A percentile compares a stretch with the other conserved stretches of the same genome.
Evolutionary conservation across 2,797 vertebrate species (phyloP).

Genomic region (Fringilla coelebs): DNA sequence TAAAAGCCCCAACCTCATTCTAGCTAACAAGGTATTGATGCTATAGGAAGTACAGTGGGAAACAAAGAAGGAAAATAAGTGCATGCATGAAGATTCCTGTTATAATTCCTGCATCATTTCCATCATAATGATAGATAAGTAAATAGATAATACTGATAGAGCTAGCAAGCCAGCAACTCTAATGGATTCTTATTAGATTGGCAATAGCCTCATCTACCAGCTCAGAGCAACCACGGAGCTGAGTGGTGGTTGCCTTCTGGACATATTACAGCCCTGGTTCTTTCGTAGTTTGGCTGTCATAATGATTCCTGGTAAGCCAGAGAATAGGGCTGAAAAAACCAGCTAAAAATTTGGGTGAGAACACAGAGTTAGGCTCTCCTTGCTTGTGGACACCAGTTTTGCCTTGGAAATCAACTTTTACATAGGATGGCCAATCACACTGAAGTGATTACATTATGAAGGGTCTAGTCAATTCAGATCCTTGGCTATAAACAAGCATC

Average conservation of each 20-base stretch:
- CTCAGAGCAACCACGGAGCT: not conserved
- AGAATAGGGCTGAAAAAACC: not conserved
- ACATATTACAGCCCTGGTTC: not conserved
- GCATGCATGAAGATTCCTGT: not conserved
- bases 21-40: not conserved
- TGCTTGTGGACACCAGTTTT: not conserved
- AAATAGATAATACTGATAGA: not conserved
- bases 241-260: not conserved
- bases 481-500: not conserved
- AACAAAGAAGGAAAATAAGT: not conserved
- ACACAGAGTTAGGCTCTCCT: not conserved
- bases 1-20: not conserved
- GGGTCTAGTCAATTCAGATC: not conserved
- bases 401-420: not conserved
- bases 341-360: not conserved
- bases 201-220: not conserved
- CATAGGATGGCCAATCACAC: accelerated
- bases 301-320: not conserved
- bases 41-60: not conserved
- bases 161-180: not conserved
- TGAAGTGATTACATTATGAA: not conserved
- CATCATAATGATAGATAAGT: not conserved
- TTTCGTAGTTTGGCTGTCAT: not conserved
- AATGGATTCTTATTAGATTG: not conserved
- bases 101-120: not conserved